Percentiles rank a stretch among this genome's conserved stretches.
Evolutionary conservation across 2,797 vertebrate genomes (phyloP).

Genomic region (Lycodopsis pacificus): DNA sequence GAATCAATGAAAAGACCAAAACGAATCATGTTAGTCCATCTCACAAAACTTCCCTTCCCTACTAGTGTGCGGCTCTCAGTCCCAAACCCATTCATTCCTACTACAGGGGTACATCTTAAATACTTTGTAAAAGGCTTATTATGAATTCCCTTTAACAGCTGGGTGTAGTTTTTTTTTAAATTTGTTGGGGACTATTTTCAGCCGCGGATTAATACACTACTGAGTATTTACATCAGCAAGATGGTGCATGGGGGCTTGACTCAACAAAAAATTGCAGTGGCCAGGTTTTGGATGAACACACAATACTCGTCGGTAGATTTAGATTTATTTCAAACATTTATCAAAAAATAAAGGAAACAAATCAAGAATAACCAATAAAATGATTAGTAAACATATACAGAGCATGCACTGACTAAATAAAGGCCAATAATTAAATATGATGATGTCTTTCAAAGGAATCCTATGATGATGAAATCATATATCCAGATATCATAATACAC

Average conservation of each 20-base stretch:
- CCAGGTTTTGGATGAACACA: not conserved
- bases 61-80: not conserved
- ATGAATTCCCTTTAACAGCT: not conserved
- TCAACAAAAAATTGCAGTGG: not conserved
- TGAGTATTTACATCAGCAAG: not conserved
- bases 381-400: too few species aligned
- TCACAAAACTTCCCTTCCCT: not conserved
- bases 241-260: not conserved
- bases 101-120: not conserved
- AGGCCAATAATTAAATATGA: too few species aligned
- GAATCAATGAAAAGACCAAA: conserved; percentile 24
- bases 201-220: not conserved
- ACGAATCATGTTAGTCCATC: not conserved
- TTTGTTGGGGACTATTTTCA: conserved; percentile 11
- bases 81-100: not conserved
- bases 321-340: too few species aligned
- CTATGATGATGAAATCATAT: too few species aligned
- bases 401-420: too few species aligned
- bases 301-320: not conserved
- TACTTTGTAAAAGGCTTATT: not conserved
- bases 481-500: too few species aligned
- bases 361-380: too few species aligned
- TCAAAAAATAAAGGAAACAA: too few species aligned
- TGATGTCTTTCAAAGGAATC: too few species aligned
- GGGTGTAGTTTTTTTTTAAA: not conserved